A percentile compares a stretch with the other conserved stretches of the same genome.
Conservation (phyloP, 2,113 vertebrate species). For the Kobus ellipsiprymnus region DNA sequence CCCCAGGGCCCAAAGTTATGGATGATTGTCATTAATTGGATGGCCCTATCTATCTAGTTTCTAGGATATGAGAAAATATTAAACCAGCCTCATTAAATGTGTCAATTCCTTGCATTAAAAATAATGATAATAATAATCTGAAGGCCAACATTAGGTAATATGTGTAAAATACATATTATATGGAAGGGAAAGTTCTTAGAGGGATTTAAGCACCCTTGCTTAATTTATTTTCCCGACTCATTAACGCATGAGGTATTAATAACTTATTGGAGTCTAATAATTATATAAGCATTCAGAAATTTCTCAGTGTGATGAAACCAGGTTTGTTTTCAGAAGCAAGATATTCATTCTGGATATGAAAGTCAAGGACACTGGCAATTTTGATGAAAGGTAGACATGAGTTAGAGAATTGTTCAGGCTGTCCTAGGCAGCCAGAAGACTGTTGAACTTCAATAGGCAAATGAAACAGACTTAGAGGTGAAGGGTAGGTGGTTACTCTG, state of each 20-base stretch:
- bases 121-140: neutral
- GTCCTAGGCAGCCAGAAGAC: neutral
- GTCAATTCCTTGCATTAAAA: neutral
- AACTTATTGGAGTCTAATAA: neutral
- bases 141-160: neutral
- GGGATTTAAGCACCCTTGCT: neutral
- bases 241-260: neutral
- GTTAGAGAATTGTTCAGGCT: neutral
- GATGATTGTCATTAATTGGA: neutral
- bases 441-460: neutral
- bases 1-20: neutral
- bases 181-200: neutral
- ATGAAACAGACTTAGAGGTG: neutral
- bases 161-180: neutral
- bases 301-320: neutral
- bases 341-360: neutral
- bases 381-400: neutral
- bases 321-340: neutral
- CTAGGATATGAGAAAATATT: neutral
- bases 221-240: neutral
- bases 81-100: neutral
- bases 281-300: neutral
- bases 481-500: neutral
- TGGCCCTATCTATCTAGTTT: neutral
- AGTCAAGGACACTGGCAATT: neutral